Conservation (phyloP, 2,888 invertebrate genomes). For the Drosophila leonis region DNA sequence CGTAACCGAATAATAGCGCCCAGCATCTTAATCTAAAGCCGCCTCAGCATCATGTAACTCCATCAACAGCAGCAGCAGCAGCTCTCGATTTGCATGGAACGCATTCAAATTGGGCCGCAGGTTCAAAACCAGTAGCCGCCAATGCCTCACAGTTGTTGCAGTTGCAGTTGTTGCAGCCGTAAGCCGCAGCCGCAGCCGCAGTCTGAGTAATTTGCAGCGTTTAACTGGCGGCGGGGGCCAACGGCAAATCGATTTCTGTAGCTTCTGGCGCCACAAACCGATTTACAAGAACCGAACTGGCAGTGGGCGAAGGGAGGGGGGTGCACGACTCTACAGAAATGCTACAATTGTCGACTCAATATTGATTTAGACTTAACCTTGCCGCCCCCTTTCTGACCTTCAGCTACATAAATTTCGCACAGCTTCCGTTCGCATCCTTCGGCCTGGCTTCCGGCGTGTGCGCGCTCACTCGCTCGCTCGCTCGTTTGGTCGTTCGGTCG, state of each 20-base stretch:
- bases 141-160: neutral
- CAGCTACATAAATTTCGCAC: slow-evolving; percentile 45
- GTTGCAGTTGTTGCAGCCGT: neutral
- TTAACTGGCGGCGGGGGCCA: slow-evolving; percentile 75
- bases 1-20: slow-evolving; percentile 30
- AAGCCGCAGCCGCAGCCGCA: slow-evolving; percentile 19
- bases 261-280: slow-evolving; percentile 73
- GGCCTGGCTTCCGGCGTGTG: slow-evolving; percentile 33
- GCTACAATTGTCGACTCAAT: slow-evolving; percentile 44
- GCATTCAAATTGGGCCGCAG: slow-evolving; percentile 72
- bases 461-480: neutral
- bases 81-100: slow-evolving; percentile 33
- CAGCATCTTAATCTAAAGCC: slow-evolving; percentile 19
- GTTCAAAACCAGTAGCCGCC: slow-evolving; percentile 74
- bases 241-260: slow-evolving; percentile 76
- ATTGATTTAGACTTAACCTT: slow-evolving; percentile 57
- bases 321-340: neutral
- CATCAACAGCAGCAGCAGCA: neutral
- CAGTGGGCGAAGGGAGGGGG: neutral
- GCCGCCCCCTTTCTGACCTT: slow-evolving; percentile 36
- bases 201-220: slow-evolving; percentile 71
- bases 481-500: no score
- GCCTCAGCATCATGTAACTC: neutral
- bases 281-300: slow-evolving; percentile 55
- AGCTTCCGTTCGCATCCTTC: slow-evolving; percentile 35